These are phyloP conservation scores for Cichlasoma orientale DNA, from an alignment of 2,797 vertebrate species.

Conservation along the genomic window DNA sequence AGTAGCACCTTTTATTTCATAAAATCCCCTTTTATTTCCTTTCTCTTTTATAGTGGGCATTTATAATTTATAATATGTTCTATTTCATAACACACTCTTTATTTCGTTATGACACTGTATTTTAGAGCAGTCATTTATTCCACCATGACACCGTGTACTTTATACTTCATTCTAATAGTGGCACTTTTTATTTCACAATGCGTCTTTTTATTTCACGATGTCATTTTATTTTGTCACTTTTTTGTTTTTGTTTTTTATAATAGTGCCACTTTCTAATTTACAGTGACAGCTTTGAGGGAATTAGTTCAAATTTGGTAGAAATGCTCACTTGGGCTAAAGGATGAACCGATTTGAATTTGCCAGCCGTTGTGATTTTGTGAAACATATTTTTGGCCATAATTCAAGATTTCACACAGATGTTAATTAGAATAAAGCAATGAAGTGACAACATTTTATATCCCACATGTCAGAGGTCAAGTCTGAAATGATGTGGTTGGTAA, in stretches of 20 bases:
- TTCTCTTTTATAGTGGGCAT: not conserved
- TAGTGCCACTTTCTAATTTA: not conserved
- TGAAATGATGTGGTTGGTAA: not conserved
- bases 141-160: not conserved
- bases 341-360: not conserved
- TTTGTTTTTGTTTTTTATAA: not conserved
- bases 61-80: not conserved
- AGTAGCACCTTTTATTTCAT: not conserved
- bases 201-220: not conserved
- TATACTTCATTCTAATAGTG: not conserved
- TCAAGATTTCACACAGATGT: not conserved
- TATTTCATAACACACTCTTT: not conserved
- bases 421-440: too few relatives aligned
- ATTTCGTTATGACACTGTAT: not conserved
- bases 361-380: not conserved
- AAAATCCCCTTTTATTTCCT: not conserved
- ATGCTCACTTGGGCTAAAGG: not conserved
- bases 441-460: not conserved
- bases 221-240: not conserved
- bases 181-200: too few relatives aligned
- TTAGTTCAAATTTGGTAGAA: not conserved
- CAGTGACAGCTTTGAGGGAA: not conserved
- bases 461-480: not conserved
- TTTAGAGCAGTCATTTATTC: not conserved
- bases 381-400: not conserved